Conservation (phyloP, 2,113 vertebrate species). For the Thunnus maccoyii region DNA sequence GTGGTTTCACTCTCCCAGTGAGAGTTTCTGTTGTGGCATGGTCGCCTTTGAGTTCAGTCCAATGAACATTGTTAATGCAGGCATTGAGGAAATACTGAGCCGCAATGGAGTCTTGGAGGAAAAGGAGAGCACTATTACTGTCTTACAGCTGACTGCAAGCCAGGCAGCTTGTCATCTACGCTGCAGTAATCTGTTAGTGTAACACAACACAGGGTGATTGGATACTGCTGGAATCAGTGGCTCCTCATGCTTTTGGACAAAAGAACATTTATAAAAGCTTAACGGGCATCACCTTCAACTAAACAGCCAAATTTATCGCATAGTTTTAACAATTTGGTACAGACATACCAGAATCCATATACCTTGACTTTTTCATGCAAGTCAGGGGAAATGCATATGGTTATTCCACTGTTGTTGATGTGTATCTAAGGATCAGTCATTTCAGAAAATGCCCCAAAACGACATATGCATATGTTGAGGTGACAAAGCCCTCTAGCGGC, state of each 20-base stretch:
- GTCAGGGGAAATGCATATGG: too few relatives aligned
- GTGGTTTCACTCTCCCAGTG: conserved; percentile 29
- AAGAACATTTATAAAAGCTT: conserved; percentile 3
- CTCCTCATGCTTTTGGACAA: neutral
- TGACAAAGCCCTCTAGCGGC: too few relatives aligned
- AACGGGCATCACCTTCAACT: neutral
- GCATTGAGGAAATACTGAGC: conserved; percentile 19
- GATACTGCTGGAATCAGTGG: conserved; percentile 13
- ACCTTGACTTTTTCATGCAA: too few relatives aligned
- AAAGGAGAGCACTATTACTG: conserved; percentile 4
- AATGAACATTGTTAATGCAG: conserved; percentile 28
- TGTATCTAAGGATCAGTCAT: too few relatives aligned
- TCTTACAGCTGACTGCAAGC: conserved; percentile 16
- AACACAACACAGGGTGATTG: conserved; percentile 7
- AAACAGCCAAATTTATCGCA: neutral
- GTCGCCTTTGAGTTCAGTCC: conserved; percentile 3
- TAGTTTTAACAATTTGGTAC: too few relatives aligned
- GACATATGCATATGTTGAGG: too few relatives aligned
- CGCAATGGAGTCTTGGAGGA: conserved; percentile 6
- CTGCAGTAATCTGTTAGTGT: conserved; percentile 2
- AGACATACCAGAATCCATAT: too few relatives aligned
- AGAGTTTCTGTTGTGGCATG: conserved; percentile 32
- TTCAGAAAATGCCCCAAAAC: too few relatives aligned
- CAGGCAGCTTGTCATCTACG: conserved; percentile 4
- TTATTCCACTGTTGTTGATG: too few relatives aligned